Evolutionary conservation across 2,888 invertebrate genomes (phyloP).

Genomic region (Lasioglossum calceatum): DNA sequence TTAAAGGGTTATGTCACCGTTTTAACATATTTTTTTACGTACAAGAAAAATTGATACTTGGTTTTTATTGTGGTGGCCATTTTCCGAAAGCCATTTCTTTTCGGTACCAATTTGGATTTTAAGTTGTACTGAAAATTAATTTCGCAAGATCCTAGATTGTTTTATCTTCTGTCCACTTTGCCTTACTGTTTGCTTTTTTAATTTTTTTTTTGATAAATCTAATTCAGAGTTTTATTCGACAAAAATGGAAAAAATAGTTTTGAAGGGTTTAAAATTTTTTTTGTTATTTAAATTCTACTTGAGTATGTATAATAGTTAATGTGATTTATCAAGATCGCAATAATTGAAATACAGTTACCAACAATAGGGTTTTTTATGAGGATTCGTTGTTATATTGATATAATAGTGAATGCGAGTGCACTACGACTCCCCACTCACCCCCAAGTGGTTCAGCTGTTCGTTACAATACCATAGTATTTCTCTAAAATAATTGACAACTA

Average conservation of each 20-base stretch:
- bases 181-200: too few relatives aligned
- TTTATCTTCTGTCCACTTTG: too few relatives aligned
- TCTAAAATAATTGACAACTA: background rate
- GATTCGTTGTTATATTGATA: background rate
- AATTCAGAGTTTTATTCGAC: background rate
- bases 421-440: background rate
- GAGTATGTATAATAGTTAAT: too few relatives aligned
- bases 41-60: too few relatives aligned
- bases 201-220: too few relatives aligned
- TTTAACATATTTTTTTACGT: too few relatives aligned
- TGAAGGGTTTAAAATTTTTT: background rate
- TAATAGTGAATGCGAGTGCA: conserved; percentile 15
- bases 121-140: background rate
- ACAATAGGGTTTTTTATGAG: background rate
- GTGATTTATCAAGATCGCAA: too few relatives aligned
- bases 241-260: background rate
- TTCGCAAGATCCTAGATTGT: background rate
- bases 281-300: background rate
- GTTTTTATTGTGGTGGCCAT: too few relatives aligned
- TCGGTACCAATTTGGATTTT: too few relatives aligned
- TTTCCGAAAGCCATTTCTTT: background rate
- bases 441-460: conserved; percentile 9
- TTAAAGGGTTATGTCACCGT: too few relatives aligned
- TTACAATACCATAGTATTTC: background rate
- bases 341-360: background rate